Base-by-base conservation (phyloP, 2,113 vertebrate species). In the Plotosus lineatus region DNA sequence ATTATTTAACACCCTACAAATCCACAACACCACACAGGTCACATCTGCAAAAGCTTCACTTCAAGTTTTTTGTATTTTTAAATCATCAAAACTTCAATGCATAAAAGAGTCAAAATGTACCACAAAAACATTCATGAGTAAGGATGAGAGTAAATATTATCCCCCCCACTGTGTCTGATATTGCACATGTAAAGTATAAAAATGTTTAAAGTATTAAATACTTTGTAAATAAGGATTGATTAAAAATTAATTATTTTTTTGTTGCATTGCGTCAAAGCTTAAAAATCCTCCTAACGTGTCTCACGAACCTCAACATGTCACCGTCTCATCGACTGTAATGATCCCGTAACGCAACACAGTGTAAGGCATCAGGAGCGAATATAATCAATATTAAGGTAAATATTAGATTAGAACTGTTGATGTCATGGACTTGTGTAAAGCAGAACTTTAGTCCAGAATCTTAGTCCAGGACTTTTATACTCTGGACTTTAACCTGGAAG, bases 11-110 rank as follows among this genome's bases (percentile, higher is more conserved):
- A 72, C 53, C 31, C 55, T 60, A 77, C 65, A 72, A 12, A 40
- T 61, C 74, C 53, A 42, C 75, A 77, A 82, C 42, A 48, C 46
- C 9, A 69, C 14, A 68, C 38, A 56, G 81, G 50, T 44, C 19
- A 72, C 74, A 9, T 69, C 60, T 19, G 53, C 51, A 61, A 78
- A 82, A 71, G 53, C 75, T 40, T 51, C 28, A 63, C 63, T 60
- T n/a, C n/a, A n/a, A n/a, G n/a, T n/a, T 56, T 36, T 31, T 28
- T 63, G 40, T 56, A 46, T 51, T 48, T 31, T 23, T 40, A 23
- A 75, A 65, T 40, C 63, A 40, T 65, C 19, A 73, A 40, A 58
- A 38, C 10, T 28, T 40, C 15, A 80, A 81, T 68, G 71, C 21
- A 36, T 50, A 50, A 50, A 78, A 78, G 44, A 68, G 33, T 26